Evolutionary conservation across 2,888 invertebrate species (phyloP).

Genomic region (Temnothorax unifasciatus): DNA sequence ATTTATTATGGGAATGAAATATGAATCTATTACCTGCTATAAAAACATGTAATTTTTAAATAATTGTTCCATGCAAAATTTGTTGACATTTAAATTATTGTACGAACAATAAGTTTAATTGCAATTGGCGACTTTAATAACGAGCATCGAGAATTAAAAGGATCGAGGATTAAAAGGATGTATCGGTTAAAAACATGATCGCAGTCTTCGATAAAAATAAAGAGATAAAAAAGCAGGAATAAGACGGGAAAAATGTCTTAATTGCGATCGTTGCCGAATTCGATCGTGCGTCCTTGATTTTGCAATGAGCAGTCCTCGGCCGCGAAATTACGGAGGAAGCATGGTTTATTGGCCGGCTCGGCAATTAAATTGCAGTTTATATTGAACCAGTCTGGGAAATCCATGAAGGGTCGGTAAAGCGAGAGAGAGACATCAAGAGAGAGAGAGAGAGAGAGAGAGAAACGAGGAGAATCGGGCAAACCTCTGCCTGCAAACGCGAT

Average conservation of each 20-base stretch:
- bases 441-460: conserved; percentile 63
- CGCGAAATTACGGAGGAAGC: conserved; percentile 67
- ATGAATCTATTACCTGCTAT: background rate
- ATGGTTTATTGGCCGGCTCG: conserved; percentile 70
- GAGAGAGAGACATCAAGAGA: too few species aligned
- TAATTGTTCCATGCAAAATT: background rate
- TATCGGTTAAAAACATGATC: conserved; percentile 4
- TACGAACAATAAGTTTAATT: background rate
- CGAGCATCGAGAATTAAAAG: background rate
- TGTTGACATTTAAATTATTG: background rate
- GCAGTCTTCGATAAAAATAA: conserved; percentile 4
- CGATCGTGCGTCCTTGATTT: conserved; percentile 49
- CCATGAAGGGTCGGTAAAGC: conserved; percentile 69
- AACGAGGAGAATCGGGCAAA: conserved; percentile 56
- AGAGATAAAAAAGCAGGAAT: conserved; percentile 1
- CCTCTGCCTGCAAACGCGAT: conserved; percentile 65
- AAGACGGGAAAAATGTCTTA: conserved; percentile 44
- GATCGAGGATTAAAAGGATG: background rate
- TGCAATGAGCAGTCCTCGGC: conserved; percentile 43
- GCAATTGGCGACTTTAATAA: conserved; percentile 9
- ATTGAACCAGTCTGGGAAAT: conserved; percentile 73
- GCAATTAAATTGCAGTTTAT: conserved; percentile 77
- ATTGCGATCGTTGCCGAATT: conserved; percentile 53
- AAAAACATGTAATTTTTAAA: conserved; percentile 11
- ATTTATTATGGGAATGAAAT: background rate